Base-by-base conservation (phyloP, 2,113 vertebrate genomes). In the Apodemus speciosus region DNA sequence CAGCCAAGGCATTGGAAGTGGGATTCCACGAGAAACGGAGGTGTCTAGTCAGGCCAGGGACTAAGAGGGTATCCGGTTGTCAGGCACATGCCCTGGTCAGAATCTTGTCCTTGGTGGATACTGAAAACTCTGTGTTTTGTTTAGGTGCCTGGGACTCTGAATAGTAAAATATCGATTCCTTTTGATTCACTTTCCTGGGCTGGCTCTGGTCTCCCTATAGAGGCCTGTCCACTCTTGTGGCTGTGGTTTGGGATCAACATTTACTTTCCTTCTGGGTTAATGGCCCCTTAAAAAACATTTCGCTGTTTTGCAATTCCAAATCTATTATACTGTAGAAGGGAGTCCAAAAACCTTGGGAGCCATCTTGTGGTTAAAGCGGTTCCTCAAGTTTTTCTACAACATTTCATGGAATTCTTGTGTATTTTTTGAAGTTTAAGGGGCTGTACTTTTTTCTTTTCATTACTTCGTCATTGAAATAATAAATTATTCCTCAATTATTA, bases 221-320 rank as follows among this genome's bases (percentile, higher is more conserved):
- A 30, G 92, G 89, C 89, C 84, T 80, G 88, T 93, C 43, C 71
- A 10, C 40, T 69, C 58, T 9, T 30, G 16, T 35, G 35, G n/a
- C n/a, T 75, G 53, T 53, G 73, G 62, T 86, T 88, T 90, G 27
- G 20, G 20, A 21, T 75, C 84, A 69, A 79, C 62, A 40, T 86
- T 92, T 73, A 35, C 73, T 88, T 85, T 93, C 68, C 38, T 79
- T 83, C 86, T 80, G 25, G 43, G 84, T 84, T 84, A 66, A 75
- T 90, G 40, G 80, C 68, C 66, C 72, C 79, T 69, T 77, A 62
- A 49, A 49, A 85, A 92, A 56, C 53, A 23, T 9, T 35, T 83
- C 69, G 38, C 30, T 91, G 73, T 89, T 94, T 96, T 92, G 53
- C 51, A 77, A 38, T 46, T 72, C 80, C 84, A 49, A 91, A 66